These are phyloP conservation scores for Allolobophora icterica DNA, from an alignment of 2,888 invertebrate species.

Conservation along the genomic window DNA sequence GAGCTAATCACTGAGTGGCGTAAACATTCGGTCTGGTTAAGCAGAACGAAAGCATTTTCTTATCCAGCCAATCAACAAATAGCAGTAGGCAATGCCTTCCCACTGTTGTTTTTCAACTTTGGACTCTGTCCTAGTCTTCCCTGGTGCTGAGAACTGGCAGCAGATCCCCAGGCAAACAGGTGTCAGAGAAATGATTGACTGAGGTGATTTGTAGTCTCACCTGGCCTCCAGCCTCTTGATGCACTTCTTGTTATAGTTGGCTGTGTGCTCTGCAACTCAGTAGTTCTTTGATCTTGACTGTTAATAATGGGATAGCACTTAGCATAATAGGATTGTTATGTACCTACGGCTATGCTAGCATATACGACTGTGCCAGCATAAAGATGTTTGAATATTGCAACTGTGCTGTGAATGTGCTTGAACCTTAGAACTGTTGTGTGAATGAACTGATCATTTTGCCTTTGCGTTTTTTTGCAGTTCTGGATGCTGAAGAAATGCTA, in stretches of 20 bases:
- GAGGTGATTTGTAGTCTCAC: constrained; percentile 3
- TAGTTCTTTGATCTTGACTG: not conserved
- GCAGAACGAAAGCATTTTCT: not conserved
- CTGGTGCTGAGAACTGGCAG: not conserved
- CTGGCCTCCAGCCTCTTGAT: not conserved
- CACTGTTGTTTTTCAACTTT: not conserved
- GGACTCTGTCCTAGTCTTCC: not conserved
- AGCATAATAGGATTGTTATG: not conserved
- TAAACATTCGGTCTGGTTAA: not conserved
- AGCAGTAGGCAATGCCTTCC: not conserved
- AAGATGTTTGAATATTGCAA: not conserved
- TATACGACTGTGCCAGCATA: not conserved
- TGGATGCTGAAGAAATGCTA: not conserved
- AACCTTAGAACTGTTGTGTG: not conserved
- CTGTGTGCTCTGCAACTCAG: not conserved
- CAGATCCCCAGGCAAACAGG: not conserved
- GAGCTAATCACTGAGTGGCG: not conserved
- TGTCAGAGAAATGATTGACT: not conserved
- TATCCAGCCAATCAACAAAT: too few relatives aligned
- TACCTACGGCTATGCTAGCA: not conserved
- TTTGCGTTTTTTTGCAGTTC: not conserved
- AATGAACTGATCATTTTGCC: not conserved
- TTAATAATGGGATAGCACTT: constrained; percentile 17
- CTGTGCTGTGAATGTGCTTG: not conserved
- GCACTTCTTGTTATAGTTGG: not conserved